Evolutionary conservation across 2,113 vertebrate genomes (phyloP), one percentile per base, ranked within the genome.

Genomic region (Corythornis cristatus): DNA sequence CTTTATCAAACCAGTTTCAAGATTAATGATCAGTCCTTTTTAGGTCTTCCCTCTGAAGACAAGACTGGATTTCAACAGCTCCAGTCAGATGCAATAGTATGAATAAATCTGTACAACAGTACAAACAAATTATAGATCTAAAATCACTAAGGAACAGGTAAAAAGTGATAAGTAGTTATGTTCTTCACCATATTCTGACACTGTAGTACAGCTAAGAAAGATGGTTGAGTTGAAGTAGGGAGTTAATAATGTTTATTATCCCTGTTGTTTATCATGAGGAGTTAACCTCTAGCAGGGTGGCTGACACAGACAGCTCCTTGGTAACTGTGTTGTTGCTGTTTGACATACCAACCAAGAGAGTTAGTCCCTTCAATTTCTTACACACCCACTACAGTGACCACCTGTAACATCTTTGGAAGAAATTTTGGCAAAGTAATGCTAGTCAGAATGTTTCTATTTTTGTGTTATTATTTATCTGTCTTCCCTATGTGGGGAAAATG

Each of bases 161-260:
- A 31, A 57, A 77, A 12, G 5, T 54, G 17, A 2, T 54, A 26
- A 48, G 28, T 22, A 84, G 26, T 68, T 31, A 42, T 11, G 12
- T 20, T 70, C 22, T 80, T 83, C 46, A 67, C 21, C 53, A 42
- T 82, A 14, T 25, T 67, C 65, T 62, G 46, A 42, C 9, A 26
- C 7, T 66, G 42, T 91, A 31, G 25, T 75, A 21, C 22, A 62
- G 46, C 72, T 51, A 85, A 93, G 16, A 83, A 50, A 29, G 54
- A 10, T 70, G 15, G 8, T 54, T 40, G 25, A 78, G 22, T 42
- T 86, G 8, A 4, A 64, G n/a, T 31, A 73, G 21, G 25, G 46
- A 16, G 8, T 35, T 91, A 42, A 89, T 61, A 77, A 74, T 76
- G 21, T 85, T 95, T 89, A 67, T 87, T 96, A 94, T 86, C 50